Evolutionary conservation across 2,888 invertebrate species (phyloP).

Genomic region (Ferrisia virgata): DNA sequence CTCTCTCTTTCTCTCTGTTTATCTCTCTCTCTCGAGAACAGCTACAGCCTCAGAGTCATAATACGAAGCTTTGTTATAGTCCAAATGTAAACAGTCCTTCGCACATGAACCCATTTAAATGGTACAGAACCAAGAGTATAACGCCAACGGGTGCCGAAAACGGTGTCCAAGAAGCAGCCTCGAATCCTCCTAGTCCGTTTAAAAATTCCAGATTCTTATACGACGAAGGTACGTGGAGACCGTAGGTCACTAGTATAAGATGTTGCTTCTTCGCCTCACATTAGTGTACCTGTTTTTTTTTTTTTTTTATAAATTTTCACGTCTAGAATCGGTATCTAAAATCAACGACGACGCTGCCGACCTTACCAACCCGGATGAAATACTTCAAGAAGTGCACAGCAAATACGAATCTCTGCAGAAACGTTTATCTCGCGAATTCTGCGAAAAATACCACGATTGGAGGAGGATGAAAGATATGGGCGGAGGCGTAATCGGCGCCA

Average conservation of each 20-base stretch:
- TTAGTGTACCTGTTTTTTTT: too few relatives aligned
- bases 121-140: constrained; percentile 39
- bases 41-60: constrained; percentile 31
- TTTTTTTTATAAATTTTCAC: too few relatives aligned
- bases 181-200: constrained; percentile 29
- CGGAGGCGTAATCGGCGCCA: not conserved
- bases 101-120: constrained; percentile 38
- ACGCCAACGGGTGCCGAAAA: constrained; percentile 20
- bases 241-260: too few relatives aligned
- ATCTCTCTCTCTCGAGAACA: too few relatives aligned
- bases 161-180: constrained; percentile 20
- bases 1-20: too few relatives aligned
- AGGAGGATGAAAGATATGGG: not conserved
- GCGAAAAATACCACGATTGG: constrained; percentile 58
- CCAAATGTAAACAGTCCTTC: constrained; percentile 10
- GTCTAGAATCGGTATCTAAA: constrained; percentile 17
- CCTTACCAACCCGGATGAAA: not conserved
- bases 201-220: constrained; percentile 41
- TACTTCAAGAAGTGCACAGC: constrained; percentile 64
- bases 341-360: constrained; percentile 2
- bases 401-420: constrained; percentile 71
- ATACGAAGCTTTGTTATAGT: not conserved
- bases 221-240: constrained; percentile 41
- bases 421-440: constrained; percentile 71
- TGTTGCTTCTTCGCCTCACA: too few relatives aligned